Evolutionary conservation across 2,113 vertebrate genomes (phyloP).

Genomic region (Nothocercus julius): DNA sequence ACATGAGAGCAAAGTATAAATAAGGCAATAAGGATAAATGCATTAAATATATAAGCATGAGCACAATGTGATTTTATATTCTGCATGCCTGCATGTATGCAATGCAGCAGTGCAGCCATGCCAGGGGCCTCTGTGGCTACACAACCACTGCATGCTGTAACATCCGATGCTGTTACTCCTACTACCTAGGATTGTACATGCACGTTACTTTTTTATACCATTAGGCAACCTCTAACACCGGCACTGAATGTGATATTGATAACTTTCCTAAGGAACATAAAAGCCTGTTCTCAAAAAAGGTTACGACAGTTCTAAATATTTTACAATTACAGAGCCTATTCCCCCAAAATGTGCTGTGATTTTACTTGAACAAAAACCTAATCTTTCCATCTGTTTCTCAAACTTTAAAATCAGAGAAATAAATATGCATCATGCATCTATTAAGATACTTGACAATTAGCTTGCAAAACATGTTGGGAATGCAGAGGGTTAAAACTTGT

Average conservation of each 20-base stretch:
- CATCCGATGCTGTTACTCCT: background rate
- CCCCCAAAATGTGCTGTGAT: fast-evolving
- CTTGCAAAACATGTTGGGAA: background rate
- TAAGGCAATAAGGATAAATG: background rate
- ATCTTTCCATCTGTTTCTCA: background rate
- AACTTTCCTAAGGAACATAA: background rate
- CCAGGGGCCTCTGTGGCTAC: background rate
- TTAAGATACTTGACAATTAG: background rate
- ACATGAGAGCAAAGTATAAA: background rate
- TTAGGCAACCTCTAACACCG: background rate
- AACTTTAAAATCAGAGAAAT: background rate
- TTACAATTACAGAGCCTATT: background rate
- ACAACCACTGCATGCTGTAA: background rate
- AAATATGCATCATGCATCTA: background rate
- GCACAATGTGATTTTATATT: fast-evolving
- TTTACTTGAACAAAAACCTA: background rate
- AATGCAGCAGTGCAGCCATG: background rate
- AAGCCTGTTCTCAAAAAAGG: background rate
- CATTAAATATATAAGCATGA: background rate
- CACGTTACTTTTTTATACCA: background rate
- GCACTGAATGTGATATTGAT: background rate
- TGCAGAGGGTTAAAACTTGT: background rate
- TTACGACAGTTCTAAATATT: background rate
- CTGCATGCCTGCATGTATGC: background rate
- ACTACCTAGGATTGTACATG: background rate